phyloP scores from a whole-genome alignment of 2,113 vertebrate species.

The Clarias batrachus region DNA sequence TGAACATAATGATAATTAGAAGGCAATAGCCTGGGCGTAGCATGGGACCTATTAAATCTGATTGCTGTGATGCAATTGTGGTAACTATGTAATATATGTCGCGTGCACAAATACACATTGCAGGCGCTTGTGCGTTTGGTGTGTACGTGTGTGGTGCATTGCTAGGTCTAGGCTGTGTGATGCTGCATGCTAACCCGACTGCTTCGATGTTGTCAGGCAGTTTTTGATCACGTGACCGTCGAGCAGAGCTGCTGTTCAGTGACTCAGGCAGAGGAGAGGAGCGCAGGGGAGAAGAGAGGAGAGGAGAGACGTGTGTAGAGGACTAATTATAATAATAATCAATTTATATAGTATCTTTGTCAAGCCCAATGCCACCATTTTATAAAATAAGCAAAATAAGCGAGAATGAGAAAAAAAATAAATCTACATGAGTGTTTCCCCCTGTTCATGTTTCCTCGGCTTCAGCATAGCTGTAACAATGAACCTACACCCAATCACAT shows the following conservation, averaged over 20 bases:
- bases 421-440: neutral
- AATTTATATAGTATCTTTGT: neutral
- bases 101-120: neutral
- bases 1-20: constrained; percentile 2
- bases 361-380: neutral
- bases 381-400: neutral
- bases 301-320: neutral
- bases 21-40: neutral
- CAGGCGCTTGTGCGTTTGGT: constrained; percentile 8
- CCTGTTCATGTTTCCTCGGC: neutral
- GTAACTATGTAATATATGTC: neutral
- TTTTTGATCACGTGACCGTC: constrained; percentile 74
- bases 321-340: neutral
- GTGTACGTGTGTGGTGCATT: constrained; percentile 27
- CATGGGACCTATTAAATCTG: neutral
- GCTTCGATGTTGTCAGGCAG: constrained; percentile 78
- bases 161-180: constrained; percentile 36
- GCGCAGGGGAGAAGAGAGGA: constrained; percentile 29
- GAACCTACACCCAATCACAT: neutral
- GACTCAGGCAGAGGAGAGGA: constrained; percentile 61
- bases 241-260: constrained; percentile 70
- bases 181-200: constrained; percentile 51
- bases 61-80: neutral
- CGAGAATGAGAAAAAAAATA: neutral
- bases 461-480: constrained; percentile 2